Evolutionary conservation across 2,888 invertebrate genomes (phyloP).

Genomic region (Scaptodrosophila latifasciaeformis): DNA sequence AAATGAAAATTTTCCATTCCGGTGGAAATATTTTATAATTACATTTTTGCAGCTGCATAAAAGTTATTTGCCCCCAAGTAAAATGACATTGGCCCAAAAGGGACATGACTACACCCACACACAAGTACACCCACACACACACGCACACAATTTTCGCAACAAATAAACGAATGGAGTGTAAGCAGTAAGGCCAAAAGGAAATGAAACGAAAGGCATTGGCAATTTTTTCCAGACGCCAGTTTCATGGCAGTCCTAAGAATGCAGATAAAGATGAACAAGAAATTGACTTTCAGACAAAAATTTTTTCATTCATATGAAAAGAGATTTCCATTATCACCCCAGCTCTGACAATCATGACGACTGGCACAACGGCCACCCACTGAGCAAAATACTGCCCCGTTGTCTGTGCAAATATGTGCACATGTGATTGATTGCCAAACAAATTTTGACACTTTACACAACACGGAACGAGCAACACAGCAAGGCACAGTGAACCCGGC

Average conservation of each 20-base stretch:
- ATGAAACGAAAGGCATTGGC: not conserved
- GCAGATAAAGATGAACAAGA: too few relatives aligned
- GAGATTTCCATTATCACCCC: conserved; percentile 1
- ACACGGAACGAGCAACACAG: conserved; percentile 28
- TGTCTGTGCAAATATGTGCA: not conserved
- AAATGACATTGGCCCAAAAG: not conserved
- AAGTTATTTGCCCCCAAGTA: not conserved
- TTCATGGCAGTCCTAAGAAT: too few relatives aligned
- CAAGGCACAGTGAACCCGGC: conserved; percentile 6
- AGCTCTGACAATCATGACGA: not conserved
- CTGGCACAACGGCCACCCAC: too few relatives aligned
- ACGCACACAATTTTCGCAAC: not conserved
- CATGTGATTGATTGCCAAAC: conserved; percentile 65
- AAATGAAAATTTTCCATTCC: conserved; percentile 42
- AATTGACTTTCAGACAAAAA: too few relatives aligned
- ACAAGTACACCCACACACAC: not conserved
- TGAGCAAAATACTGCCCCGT: too few relatives aligned
- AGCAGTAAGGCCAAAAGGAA: too few relatives aligned
- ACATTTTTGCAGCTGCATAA: conserved; percentile 39
- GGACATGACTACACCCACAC: not conserved
- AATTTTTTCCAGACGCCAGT: too few relatives aligned
- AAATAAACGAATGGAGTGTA: too few relatives aligned
- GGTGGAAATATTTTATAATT: conserved; percentile 62
- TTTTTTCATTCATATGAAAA: too few relatives aligned
- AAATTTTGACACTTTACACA: conserved; percentile 63